Conservation (phyloP, 1,140 invertebrate genomes). For the Drosophila bipectinata region DNA sequence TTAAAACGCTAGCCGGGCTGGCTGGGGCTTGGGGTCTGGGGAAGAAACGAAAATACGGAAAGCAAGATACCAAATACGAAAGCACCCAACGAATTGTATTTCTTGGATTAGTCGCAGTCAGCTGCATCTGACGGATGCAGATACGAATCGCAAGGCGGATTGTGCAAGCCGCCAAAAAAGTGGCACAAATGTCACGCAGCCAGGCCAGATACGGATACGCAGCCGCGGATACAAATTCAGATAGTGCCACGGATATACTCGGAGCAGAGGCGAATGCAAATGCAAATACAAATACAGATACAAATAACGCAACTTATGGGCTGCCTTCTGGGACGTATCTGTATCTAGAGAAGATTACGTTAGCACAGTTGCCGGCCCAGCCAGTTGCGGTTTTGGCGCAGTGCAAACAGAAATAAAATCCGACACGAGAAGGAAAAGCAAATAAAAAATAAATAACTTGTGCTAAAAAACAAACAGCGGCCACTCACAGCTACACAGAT, state of each 20-base stretch:
- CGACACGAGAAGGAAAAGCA: conserved; percentile 34
- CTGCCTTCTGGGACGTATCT: conserved; percentile 58
- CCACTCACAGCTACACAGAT: conserved; percentile 61
- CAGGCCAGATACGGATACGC: conserved; percentile 39
- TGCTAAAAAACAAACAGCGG: conserved; percentile 76
- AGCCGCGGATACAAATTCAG: conserved; percentile 32
- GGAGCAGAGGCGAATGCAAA: conserved; percentile 15
- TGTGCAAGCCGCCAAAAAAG: conserved; percentile 48
- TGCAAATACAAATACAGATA: conserved; percentile 39
- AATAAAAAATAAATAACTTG: conserved; percentile 57
- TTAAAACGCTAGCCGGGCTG: conserved; percentile 44
- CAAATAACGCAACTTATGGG: conserved; percentile 39
- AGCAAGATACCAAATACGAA: conserved; percentile 2
- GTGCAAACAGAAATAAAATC: conserved; percentile 67
- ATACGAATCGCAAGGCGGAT: conserved; percentile 27
- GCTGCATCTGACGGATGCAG: conserved; percentile 56
- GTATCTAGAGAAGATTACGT: conserved; percentile 68
- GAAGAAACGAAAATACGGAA: conserved; percentile 2
- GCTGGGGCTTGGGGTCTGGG: background rate
- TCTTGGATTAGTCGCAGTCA: conserved; percentile 34
- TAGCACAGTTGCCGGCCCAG: conserved; percentile 47
- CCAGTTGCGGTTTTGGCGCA: conserved; percentile 63
- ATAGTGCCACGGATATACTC: conserved; percentile 25
- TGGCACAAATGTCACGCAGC: conserved; percentile 55
- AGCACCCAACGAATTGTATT: conserved; percentile 9